Evolutionary conservation across 2,888 invertebrate species (phyloP).

Genomic region (Lepidocyrtoides sp.): DNA sequence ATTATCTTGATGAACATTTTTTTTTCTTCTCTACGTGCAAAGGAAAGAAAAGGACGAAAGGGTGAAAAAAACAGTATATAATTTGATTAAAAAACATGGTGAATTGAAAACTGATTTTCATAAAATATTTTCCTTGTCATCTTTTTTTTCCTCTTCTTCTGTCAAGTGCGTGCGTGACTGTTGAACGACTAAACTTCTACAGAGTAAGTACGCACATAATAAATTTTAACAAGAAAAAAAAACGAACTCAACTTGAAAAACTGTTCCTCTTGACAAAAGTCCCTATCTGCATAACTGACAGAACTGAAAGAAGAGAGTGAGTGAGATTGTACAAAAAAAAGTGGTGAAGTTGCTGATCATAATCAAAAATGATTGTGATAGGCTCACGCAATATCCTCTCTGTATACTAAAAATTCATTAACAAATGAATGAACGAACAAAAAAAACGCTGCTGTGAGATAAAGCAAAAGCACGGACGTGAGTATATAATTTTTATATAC

Average conservation of each 20-base stretch:
- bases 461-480: conserved; percentile 33
- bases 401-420: conserved; percentile 59
- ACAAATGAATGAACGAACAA: conserved; percentile 56
- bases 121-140: conserved; percentile 59
- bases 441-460: neutral
- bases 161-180: conserved; percentile 69
- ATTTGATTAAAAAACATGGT: conserved; percentile 36
- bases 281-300: conserved; percentile 5
- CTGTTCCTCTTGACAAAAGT: conserved; percentile 22
- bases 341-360: conserved; percentile 64
- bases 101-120: conserved; percentile 42
- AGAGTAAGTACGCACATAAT: neutral
- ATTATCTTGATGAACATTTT: conserved; percentile 42
- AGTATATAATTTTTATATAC: conserved; percentile 20
- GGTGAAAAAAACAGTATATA: conserved; percentile 35
- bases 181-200: conserved; percentile 17
- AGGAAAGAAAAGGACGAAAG: conserved; percentile 1
- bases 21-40: neutral
- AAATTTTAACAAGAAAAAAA: neutral
- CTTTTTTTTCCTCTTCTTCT: neutral
- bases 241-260: conserved; percentile 51
- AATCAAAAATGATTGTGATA: conserved; percentile 61
- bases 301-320: conserved; percentile 8
- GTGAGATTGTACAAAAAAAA: conserved; percentile 35
- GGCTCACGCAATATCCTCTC: conserved; percentile 49